Base-by-base conservation (phyloP, 2,113 vertebrate species). In the Xyrauchen texanus region DNA sequence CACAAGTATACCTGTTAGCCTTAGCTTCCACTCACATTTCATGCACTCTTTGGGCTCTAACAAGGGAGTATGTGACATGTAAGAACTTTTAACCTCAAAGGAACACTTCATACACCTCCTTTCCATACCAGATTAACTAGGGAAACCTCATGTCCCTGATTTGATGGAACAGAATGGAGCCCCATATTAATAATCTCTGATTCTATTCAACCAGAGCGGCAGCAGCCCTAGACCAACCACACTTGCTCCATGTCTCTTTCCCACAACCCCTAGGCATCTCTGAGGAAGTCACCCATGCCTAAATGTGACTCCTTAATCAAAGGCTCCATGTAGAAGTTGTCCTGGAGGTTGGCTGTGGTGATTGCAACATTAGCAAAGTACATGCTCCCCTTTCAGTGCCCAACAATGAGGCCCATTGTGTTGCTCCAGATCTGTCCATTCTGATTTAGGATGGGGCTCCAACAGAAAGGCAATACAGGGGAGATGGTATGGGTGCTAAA, bases 201-300 rank as follows among this genome's bases (percentile, higher is more conserved):
- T 76, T 76, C 78, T 76, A 69, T 89, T 85, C 80, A 81, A 66
- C 3, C 10, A 46, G 78, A 15, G 76, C 63, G 45, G 80, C 76
- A 58, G 49, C 62, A 34, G 79, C 80, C 82, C 45, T 58, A 78
- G 81, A 73, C 83, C 89, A 88, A 89, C 88, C 88, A 86, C 84
- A 85, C 89, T 88, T 81, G 73, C 82, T 85, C 77, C 46, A 60
- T 64, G 86, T 89, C 86, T 88, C 85, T 93, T 96, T 96, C 94
- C 95, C 95, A 95, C 93, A 94, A 92, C 94, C 94, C 80, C 87
- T 83, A 79, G 90, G 86, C 89, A 92, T 90, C 86, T 93, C 89
- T 81, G 90, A 94, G 94, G 94, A 95, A 96, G 93, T 93, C 92
- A 93, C 87, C 94, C 93, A 90, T 95, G 91, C 91, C 92, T 94